These are phyloP conservation scores for Mormyrops attenuatus DNA, from an alignment of 2,797 vertebrate genomes.

Conservation along the genomic window DNA sequence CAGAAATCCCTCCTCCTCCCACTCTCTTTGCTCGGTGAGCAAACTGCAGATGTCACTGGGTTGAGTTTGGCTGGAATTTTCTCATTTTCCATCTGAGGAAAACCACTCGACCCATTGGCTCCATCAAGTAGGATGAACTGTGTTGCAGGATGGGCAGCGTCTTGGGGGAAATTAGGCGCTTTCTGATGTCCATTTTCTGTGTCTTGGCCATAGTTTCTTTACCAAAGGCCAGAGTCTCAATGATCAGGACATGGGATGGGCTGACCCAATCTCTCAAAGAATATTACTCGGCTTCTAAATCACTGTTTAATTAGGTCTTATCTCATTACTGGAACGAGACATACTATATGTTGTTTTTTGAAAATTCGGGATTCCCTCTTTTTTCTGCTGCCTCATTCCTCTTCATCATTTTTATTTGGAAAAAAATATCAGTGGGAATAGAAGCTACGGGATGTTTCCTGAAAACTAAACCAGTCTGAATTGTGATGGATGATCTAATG, in stretches of 20 bases:
- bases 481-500: neutral
- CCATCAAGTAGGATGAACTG: slow-evolving; percentile 44
- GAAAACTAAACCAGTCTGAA: neutral
- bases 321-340: neutral
- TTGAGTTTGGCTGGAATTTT: slow-evolving; percentile 46
- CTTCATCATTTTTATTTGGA: neutral
- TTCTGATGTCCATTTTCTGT: slow-evolving; percentile 36
- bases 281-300: neutral
- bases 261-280: neutral
- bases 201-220: neutral
- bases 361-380: neutral
- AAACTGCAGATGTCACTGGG: neutral
- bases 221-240: neutral
- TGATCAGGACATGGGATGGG: neutral
- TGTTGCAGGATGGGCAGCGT: slow-evolving; percentile 23
- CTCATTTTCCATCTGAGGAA: slow-evolving; percentile 45
- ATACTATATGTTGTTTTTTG: neutral
- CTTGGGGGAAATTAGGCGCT: slow-evolving; percentile 55
- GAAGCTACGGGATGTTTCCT: neutral
- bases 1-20: neutral
- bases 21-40: neutral
- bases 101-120: slow-evolving; percentile 43
- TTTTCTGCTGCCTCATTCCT: neutral
- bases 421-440: neutral
- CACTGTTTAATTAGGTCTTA: neutral